Conservation (phyloP, 2,888 invertebrate species). For the Exephanes ischioxanthus region DNA sequence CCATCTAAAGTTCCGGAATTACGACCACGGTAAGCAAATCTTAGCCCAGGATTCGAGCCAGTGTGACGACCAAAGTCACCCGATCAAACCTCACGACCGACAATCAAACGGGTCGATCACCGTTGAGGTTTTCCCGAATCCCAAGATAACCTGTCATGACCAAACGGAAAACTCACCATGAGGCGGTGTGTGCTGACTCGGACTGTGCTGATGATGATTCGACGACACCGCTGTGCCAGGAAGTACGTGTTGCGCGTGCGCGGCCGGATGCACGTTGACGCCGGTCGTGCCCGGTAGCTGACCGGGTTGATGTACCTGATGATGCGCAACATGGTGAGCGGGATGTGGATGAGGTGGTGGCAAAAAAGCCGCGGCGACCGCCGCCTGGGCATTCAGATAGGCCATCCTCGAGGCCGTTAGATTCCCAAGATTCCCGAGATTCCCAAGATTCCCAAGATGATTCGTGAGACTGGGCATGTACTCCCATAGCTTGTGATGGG, state of each 20-base stretch:
- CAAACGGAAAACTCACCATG: constrained; percentile 78
- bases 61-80: no score
- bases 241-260: constrained; percentile 82
- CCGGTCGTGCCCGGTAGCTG: constrained; percentile 82
- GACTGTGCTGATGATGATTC: constrained; percentile 83
- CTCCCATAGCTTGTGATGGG: constrained; percentile 86
- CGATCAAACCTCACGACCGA: no score
- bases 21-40: no score
- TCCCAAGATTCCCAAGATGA: constrained; percentile 84
- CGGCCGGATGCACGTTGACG: constrained; percentile 81
- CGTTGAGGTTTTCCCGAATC: no score
- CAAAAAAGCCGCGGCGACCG: constrained; percentile 95
- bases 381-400: constrained; percentile 96
- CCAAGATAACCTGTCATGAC: no score
- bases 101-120: no score
- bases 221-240: constrained; percentile 79
- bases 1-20: no score
- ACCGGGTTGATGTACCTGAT: constrained; percentile 84
- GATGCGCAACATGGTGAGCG: constrained; percentile 85
- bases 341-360: constrained; percentile 88
- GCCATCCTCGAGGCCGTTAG: constrained; percentile 93
- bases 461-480: constrained; percentile 86
- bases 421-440: constrained; percentile 86
- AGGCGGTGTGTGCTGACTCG: constrained; percentile 81
- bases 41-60: no score